These are phyloP conservation scores for Lepilemur ruficaudatus DNA, from an alignment of 2,797 vertebrate genomes.

Conservation along the genomic window DNA sequence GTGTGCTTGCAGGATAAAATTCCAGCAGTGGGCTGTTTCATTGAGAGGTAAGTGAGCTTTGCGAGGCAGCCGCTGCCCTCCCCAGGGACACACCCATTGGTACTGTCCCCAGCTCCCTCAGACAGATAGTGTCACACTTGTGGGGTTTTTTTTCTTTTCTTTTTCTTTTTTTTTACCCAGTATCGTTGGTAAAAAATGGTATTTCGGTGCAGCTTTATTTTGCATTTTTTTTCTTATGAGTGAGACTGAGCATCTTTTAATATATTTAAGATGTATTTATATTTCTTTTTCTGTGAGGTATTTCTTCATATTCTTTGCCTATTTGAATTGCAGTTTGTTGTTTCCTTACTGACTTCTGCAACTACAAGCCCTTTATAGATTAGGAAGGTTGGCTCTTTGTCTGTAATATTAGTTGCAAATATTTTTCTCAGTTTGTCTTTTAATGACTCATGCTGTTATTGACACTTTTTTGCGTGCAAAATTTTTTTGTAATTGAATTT, in stretches of 20 bases:
- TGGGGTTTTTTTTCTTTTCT: background rate
- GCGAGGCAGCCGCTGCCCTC: background rate
- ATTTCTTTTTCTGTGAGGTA: background rate
- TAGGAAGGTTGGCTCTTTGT: background rate
- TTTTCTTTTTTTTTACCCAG: background rate
- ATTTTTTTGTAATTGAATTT: background rate
- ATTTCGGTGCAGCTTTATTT: background rate
- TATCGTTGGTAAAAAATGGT: background rate
- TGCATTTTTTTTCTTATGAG: background rate
- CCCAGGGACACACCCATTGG: fast-evolving
- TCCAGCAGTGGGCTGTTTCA: background rate
- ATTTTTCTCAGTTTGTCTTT: background rate
- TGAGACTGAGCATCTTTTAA: background rate
- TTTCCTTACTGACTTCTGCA: background rate
- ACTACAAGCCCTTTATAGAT: background rate
- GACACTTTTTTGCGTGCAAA: background rate
- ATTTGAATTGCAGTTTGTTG: background rate
- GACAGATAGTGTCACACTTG: fast-evolving
- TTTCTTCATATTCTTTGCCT: background rate
- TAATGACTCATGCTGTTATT: background rate
- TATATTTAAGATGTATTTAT: background rate
- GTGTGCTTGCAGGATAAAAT: too few species aligned
- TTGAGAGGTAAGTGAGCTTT: background rate
- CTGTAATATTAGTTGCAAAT: background rate
- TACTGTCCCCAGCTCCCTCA: background rate